Base-by-base conservation (phyloP, 2,113 vertebrate genomes). In the Henicopernis longicauda region DNA sequence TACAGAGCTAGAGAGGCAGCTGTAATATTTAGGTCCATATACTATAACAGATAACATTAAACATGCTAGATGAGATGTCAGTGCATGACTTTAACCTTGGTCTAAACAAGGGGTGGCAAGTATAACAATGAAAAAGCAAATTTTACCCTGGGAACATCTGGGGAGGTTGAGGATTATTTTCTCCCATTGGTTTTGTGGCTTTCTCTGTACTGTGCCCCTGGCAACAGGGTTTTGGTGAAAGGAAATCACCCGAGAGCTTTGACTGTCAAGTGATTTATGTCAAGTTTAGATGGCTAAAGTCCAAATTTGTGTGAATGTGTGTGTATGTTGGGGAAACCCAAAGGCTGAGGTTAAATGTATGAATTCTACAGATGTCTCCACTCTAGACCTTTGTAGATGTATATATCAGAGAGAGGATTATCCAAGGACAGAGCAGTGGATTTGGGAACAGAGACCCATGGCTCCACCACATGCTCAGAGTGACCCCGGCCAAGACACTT, bases 131-230 rank as follows among this genome's bases (percentile, higher is more conserved):
- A 15, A 61, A 91, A 84, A 55, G 36, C 50, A 85, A 44, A 40
- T 65, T 47, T 54, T 71, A 44, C 71, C 66, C 88, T 89, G 90
- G 47, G 95, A 92, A 92, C 5, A 2, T 49, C 34, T 71, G 59
- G 78, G 87, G 89, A 94, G 95, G 50, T 83, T 25, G 90, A 89
- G 93, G 88, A 76, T 78, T 78, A 18, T 96, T 94, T 95, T 96
- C 88, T 93, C 91, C 74, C 14, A 0, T 36, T 77, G 84, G 82
- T 76, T 97, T 94, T 96, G 96, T 91, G 93, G 86, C 58, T 90
- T 85, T 86, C 73, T 34, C 45, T 54, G 70, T 19, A 4, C 44
- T 18, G 80, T 0, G 4, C 82, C 86, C 52, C 67, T 52, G 86
- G 95, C 93, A 91, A 49, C 8, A 0, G 66, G 52, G 66, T 10